phyloP scores from a whole-genome alignment of 2,888 invertebrate genomes.

The Polyploca ridens region DNA sequence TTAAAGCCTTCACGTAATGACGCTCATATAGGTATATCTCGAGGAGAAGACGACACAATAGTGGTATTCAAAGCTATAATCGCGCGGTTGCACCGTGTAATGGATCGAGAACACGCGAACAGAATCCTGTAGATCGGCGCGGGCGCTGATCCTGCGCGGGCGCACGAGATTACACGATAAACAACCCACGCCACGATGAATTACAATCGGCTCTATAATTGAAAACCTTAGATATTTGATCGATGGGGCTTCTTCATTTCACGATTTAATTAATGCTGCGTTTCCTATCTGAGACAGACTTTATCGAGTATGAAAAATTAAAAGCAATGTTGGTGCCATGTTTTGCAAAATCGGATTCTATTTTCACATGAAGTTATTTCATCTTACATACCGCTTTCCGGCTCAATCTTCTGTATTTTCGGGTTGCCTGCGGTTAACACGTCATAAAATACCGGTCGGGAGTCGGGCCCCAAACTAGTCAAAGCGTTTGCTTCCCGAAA shows the following conservation, averaged over 20 bases:
- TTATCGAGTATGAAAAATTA: neutral
- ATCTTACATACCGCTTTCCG: no score
- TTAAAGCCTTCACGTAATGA: neutral
- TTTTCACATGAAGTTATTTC: no score
- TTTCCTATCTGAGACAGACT: neutral
- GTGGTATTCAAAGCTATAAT: slow-evolving; percentile 28
- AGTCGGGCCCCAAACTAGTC: no score
- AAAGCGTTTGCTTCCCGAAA: no score
- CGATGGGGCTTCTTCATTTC: slow-evolving; percentile 26
- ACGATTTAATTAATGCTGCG: slow-evolving; percentile 18
- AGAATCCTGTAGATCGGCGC: slow-evolving; percentile 19
- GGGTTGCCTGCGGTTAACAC: no score
- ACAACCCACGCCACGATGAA: slow-evolving; percentile 37
- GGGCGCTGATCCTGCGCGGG: slow-evolving; percentile 31
- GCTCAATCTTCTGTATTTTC: no score
- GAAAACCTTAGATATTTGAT: slow-evolving; percentile 43
- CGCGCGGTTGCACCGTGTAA: slow-evolving; percentile 37
- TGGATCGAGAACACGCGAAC: slow-evolving; percentile 42
- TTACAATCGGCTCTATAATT: slow-evolving; percentile 49
- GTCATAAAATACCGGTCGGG: no score
- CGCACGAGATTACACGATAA: slow-evolving; percentile 44
- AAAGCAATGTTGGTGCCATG: neutral
- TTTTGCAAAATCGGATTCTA: neutral
- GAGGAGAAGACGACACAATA: slow-evolving; percentile 18
- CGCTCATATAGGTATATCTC: neutral